Conservation (phyloP, 2,797 vertebrate genomes). For the Diglossa cyanea region DNA sequence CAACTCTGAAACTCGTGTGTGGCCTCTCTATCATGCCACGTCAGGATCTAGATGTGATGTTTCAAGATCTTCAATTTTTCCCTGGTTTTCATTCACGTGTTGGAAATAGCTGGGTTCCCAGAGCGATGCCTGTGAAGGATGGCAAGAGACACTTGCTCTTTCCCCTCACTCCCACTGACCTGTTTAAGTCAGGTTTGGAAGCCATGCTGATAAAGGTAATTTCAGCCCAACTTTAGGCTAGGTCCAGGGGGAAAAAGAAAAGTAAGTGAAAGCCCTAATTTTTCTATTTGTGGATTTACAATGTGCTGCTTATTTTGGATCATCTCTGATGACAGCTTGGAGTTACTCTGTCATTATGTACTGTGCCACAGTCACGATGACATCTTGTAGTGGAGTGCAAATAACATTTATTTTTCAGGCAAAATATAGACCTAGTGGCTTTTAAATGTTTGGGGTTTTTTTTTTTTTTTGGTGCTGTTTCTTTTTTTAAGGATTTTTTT, state of each 20-base stretch:
- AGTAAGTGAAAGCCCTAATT: background rate
- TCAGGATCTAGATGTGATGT: background rate
- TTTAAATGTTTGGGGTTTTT: background rate
- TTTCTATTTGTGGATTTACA: constrained; percentile 22
- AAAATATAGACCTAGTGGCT: background rate
- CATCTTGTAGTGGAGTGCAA: constrained; percentile 22
- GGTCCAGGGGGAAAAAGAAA: background rate
- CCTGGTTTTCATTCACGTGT: background rate
- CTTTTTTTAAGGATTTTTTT: background rate
- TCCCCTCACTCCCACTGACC: no score
- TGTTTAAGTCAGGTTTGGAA: background rate
- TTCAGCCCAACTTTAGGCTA: background rate
- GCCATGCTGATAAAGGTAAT: background rate
- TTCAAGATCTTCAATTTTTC: background rate
- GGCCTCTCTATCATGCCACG: background rate
- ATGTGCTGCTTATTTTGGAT: constrained; percentile 32
- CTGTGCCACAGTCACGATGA: background rate
- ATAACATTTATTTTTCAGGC: background rate
- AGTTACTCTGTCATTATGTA: background rate
- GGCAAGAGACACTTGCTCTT: background rate
- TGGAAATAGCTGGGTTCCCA: background rate
- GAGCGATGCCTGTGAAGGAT: background rate
- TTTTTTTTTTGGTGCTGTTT: background rate
- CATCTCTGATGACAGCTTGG: background rate
- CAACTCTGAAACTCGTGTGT: accelerated